Evolutionary conservation across 2,888 invertebrate genomes (phyloP).

Genomic region (Reticulitermes lucifugus): DNA sequence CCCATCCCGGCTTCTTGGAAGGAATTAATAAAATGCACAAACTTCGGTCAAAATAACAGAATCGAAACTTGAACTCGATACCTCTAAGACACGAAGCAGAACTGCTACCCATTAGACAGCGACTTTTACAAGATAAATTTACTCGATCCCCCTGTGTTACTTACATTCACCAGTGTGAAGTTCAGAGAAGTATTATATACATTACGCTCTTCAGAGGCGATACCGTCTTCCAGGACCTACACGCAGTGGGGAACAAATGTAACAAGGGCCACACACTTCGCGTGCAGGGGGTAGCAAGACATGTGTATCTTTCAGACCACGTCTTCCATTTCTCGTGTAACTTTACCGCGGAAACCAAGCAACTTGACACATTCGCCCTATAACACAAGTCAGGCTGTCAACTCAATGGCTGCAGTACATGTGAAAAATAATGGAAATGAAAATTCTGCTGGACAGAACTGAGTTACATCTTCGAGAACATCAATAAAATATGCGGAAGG

Average conservation of each 20-base stretch:
- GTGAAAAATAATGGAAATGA: conserved; percentile 31
- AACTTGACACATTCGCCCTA: conserved; percentile 11
- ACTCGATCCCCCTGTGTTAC: no score
- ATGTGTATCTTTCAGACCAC: not conserved
- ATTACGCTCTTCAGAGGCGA: not conserved
- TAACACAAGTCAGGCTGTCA: conserved; percentile 10
- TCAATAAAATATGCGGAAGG: not conserved
- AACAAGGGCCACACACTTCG: not conserved
- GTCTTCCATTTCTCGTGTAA: conserved; percentile 33
- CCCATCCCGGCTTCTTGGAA: no score
- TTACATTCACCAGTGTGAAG: no score
- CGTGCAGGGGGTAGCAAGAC: not conserved
- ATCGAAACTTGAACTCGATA: no score
- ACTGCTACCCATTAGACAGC: no score
- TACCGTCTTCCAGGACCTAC: not conserved
- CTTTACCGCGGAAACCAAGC: conserved; percentile 21
- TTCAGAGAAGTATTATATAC: no score
- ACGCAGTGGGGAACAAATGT: not conserved
- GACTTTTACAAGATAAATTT: no score
- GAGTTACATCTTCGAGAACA: not conserved
- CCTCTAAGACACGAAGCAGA: no score
- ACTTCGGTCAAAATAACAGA: no score
- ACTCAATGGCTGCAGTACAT: not conserved
- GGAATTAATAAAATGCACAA: no score
- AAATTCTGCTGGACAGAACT: not conserved